Evolutionary conservation across 2,113 vertebrate genomes (phyloP), one percentile per base, ranked within the genome.

Genomic region (Pardalotus punctatus): DNA sequence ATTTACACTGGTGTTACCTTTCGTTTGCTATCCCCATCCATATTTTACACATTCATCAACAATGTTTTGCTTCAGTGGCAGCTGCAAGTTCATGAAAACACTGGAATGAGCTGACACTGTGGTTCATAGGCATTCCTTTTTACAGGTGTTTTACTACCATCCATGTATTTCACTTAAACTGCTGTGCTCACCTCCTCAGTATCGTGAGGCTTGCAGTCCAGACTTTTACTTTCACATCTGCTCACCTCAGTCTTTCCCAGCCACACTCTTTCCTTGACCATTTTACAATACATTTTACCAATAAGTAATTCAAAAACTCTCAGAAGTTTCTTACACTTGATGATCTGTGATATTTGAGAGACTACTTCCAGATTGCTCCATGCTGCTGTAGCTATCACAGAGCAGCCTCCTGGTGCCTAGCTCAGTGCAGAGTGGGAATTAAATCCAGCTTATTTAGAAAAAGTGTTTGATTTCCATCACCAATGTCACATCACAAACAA

Each of bases 1-100:
- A 90, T 70, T 93, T 62, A 80, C 47, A 35, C 9, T 19, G 19
- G 19, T 51, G 43, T 71, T 19, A 56, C 43, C 40, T 87, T 93
- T 54, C 2, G 1, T 66, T 83, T 93, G 23, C 38, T 38, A 31
- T 58, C 19, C 25, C 50, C 9, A 66, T 80, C 50, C 10, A 54
- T 93, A 79, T 73, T 88, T 93, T 58, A 90, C 79, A 70, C 11
- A 27, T 86, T 65, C 50, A 90, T 81, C 85, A 86, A 29, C 36
- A 20, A 5, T 0, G 1, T 76, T 82, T 65, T 78, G 33, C 40
- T 87, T 76, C 85, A 78, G 27, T 50, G 16, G 50, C 54, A 93
- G 60, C 36, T 85, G 60, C 35, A 65, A 0, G 8, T 69, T 72
- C 33, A 47, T 42, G 56, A 50, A 66, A 71, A 54, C 7, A 23